Evolutionary conservation across 2,797 vertebrate species (phyloP), one percentile per base, ranked within the genome.

Genomic region (Gila robusta): DNA sequence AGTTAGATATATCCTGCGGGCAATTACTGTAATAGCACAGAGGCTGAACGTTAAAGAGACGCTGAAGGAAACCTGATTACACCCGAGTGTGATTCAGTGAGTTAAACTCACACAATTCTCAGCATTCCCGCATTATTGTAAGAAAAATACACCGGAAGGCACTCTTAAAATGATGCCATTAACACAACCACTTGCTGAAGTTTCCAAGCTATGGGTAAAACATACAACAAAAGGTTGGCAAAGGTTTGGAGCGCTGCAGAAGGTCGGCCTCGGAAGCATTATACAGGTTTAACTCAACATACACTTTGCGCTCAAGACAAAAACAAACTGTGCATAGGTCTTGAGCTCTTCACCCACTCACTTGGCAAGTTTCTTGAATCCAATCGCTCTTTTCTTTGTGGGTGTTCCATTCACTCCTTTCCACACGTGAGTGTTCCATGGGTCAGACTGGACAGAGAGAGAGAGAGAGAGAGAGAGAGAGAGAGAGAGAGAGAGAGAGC

Each of bases 301-400:
- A 35, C 8, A 10, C 4, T 81, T 69, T 62, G 49, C 6, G 19
- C 32, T 41, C 17, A 41, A 83, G 54, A 79, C 16, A 67, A 84
- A 35, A 76, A 77, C 12, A 84, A 66, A 69, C 4, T 35, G 5
- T 4, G 16, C n/a, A 2, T 85, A 74, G 67, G 47, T 62, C 23
- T 49, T 6, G 14, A 83, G 28, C 64, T 54, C 35, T 62, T 9
- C 52, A 44, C 66, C 56, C 64, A 96, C 97, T 97, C 90, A 99
- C 98, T 99, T 99, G 83, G 98, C 98, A 82, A 99, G 94, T 90
- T 99, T 99, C 94, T 99, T 99, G 92, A 99, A 99, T 91, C 98
- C 98, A 1, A 99, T 99, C 79, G 98, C 95, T 91, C 98, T 96
- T 90, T 98, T 98, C 94, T 99, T 99, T 12, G 98, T 99, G 32